Percentiles rank a stretch among this genome's conserved stretches.
Conservation (phyloP, 2,797 vertebrate genomes). For the Selene dorsalis region DNA sequence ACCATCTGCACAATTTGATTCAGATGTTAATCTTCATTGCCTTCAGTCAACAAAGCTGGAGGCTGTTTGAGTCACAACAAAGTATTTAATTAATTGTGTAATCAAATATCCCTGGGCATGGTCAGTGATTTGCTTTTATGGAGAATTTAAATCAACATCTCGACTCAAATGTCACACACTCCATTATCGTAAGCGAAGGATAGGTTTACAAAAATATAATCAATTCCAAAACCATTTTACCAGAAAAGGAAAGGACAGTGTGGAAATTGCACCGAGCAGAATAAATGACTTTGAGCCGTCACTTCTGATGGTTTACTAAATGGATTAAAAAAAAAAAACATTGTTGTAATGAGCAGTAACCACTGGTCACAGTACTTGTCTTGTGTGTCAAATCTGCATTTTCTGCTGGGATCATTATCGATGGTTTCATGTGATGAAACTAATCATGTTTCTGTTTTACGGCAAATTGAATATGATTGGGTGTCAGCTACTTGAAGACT, state of each 20-base stretch:
- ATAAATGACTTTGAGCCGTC: neutral
- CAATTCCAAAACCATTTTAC: neutral
- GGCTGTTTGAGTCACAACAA: conserved; percentile 14
- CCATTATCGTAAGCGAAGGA: conserved; percentile 6
- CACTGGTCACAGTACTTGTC: neutral
- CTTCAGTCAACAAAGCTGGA: conserved; percentile 11
- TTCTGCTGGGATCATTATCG: neutral
- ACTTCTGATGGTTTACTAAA: conserved; percentile 19
- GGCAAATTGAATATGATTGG: neutral
- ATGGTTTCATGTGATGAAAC: neutral
- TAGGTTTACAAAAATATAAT: neutral
- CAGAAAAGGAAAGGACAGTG: neutral
- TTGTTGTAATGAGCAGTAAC: neutral
- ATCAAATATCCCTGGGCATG: neutral
- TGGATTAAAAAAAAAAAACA: neutral
- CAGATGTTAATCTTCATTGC: conserved; percentile 13
- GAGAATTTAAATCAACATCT: neutral
- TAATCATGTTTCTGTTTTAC: neutral
- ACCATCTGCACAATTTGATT: neutral
- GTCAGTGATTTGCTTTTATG: neutral
- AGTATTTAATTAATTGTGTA: neutral
- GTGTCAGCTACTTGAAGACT: neutral
- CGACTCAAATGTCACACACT: conserved; percentile 2
- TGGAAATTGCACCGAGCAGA: neutral
- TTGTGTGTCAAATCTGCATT: neutral